Base-by-base conservation (phyloP, 2,113 vertebrate species). In the Ceuthmochares aereus region DNA sequence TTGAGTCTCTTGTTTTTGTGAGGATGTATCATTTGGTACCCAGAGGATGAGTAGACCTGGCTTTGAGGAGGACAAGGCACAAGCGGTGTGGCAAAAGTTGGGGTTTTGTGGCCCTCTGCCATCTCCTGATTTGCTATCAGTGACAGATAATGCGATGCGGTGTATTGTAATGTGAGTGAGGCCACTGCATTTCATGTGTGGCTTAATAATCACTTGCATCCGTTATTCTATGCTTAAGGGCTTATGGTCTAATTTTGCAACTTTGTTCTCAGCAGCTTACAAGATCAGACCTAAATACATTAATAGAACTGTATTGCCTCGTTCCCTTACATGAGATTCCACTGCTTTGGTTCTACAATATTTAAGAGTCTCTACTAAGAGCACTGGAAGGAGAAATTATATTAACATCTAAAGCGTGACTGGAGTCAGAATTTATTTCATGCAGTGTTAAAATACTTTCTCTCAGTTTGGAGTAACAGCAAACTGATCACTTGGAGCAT, bases 121-220 rank as follows among this genome's bases (percentile, higher is more conserved):
- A 5, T 1, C 43, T 54, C n/a, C 69, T 3, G 6, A 1, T 5
- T 49, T 12, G 4, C 14, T 62, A 1, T 12, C 73, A 62, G 18
- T 78, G 70, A 26, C 32, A 5, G 4, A 6, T 1, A 43, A 2
- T 22, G 68, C 14, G 40, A 3, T 14, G 20, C 25, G 69, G 15
- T 21, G 54, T 11, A 2, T 1, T 45, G 19, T 5, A 3, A 25
- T 1, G 14, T 22, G 70, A n/a, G 1, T 0, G 6, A 72, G 78
- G 91, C 52, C 69, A n/a, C 26, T 37, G 3, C 4, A 23, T 36
- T 67, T 37, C 16, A 2, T 1, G 11, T 68, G 88, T 3, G 27
- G 70, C 58, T 82, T 34, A 19, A 15, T 49, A 54, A 6, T 49
- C 2, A 2, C 69, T 70, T 84, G 59, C 45, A n/a, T n/a, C 4